These are phyloP conservation scores for Brevipalpus yothersi DNA, from an alignment of 1,140 invertebrate species.

Conservation along the genomic window DNA sequence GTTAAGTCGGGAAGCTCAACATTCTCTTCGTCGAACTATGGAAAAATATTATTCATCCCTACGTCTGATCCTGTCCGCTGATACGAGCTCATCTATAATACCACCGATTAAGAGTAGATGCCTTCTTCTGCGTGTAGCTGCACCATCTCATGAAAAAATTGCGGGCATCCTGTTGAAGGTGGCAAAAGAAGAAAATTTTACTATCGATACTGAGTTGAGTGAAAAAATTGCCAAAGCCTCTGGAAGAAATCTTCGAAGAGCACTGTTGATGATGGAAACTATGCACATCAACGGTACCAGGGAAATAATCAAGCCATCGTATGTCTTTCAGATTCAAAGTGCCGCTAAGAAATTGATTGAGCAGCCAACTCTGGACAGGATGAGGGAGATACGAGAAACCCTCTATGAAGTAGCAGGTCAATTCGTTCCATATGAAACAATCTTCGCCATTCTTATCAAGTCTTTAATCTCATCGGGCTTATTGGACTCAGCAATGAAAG, in stretches of 20 bases:
- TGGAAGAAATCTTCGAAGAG: constrained; percentile 66
- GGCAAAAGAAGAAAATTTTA: constrained; percentile 61
- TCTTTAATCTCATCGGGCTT: constrained; percentile 39
- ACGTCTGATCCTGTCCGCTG: constrained; percentile 75
- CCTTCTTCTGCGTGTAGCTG: constrained; percentile 63
- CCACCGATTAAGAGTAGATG: constrained; percentile 90
- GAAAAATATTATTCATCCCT: constrained; percentile 94
- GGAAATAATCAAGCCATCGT: not conserved
- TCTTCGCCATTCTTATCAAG: constrained; percentile 60
- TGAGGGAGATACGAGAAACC: constrained; percentile 30
- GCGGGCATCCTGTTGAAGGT: constrained; percentile 31
- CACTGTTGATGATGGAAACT: constrained; percentile 78
- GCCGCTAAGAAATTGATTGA: not conserved
- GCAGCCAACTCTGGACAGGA: not conserved
- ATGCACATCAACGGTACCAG: constrained; percentile 40
- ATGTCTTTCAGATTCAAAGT: not conserved
- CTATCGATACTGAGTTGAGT: constrained; percentile 47
- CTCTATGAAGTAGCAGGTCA: constrained; percentile 83
- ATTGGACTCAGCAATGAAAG: constrained; percentile 55
- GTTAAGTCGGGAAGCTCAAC: constrained; percentile 91
- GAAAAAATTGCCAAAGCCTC: constrained; percentile 48
- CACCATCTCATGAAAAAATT: constrained; percentile 46
- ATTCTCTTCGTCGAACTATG: constrained; percentile 90
- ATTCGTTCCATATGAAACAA: constrained; percentile 73
- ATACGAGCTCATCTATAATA: constrained; percentile 79